phyloP scores from a whole-genome alignment of 2,113 vertebrate genomes.

The Macquaria ambigua region DNA sequence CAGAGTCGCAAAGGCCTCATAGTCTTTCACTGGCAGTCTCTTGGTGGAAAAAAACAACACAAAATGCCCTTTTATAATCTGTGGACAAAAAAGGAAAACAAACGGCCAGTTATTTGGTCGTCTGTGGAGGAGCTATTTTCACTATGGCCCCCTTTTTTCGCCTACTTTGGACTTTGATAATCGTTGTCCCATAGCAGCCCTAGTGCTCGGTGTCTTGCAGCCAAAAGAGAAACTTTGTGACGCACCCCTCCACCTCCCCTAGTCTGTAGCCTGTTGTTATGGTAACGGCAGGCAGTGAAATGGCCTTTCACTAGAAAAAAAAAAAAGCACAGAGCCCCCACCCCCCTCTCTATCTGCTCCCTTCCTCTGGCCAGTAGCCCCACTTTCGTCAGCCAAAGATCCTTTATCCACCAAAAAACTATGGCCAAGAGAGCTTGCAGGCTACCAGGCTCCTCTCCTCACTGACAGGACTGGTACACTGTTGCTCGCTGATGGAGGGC shows the following conservation, averaged over 20 bases:
- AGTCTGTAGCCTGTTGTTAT: slow-evolving; percentile 79
- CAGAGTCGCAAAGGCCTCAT: not conserved
- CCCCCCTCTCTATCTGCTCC: slow-evolving; percentile 54
- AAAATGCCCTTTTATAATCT: slow-evolving; percentile 38
- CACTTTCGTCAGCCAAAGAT: slow-evolving; percentile 74
- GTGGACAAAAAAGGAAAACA: slow-evolving; percentile 43
- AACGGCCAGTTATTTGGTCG: slow-evolving; percentile 39
- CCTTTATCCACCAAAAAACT: slow-evolving; percentile 61
- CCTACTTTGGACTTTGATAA: slow-evolving; percentile 38
- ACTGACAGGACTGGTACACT: slow-evolving; percentile 15
- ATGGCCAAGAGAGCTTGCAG: slow-evolving; percentile 42
- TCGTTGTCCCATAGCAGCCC: slow-evolving; percentile 49
- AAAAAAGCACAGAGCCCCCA: slow-evolving; percentile 53
- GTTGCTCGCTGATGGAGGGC: slow-evolving; percentile 44
- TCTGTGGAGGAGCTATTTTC: slow-evolving; percentile 33
- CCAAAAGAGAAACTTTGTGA: slow-evolving; percentile 79
- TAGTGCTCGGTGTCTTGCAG: slow-evolving; percentile 53
- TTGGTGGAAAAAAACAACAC: not conserved
- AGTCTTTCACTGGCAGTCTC: not conserved
- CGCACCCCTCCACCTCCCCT: slow-evolving; percentile 68
- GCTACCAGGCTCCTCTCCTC: slow-evolving; percentile 45
- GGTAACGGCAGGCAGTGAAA: slow-evolving; percentile 82
- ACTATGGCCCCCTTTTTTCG: not conserved
- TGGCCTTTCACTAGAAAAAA: slow-evolving; percentile 77
- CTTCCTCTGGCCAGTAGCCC: slow-evolving; percentile 74